Base-by-base conservation (phyloP, 2,888 invertebrate genomes). In the Lepidocyrtinus sp. region DNA sequence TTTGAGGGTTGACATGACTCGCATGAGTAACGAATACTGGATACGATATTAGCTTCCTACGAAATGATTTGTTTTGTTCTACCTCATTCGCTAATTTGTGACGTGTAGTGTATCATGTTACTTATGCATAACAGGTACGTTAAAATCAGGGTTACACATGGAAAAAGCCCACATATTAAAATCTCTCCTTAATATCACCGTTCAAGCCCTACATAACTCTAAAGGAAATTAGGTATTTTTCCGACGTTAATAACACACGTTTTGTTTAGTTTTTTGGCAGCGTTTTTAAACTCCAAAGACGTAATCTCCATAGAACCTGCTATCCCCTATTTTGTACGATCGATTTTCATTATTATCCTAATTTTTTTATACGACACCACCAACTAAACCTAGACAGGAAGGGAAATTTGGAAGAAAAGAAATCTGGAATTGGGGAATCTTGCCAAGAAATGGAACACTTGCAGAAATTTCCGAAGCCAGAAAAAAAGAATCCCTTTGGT, bases 361-460 rank as follows among this genome's bases (percentile, higher is more conserved):
- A 55, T 59, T 21, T 21, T 59, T 59, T 22, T 22, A 9, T 19
- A 59, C 19, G 59, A 50, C 50, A 50, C 7, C 21, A 59, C 59
- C 19, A 59, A 59, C 19, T 1, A 21, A 5, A 21, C 19, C 15
- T 12, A 21, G 21, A 21, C 59, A 59, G 21, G 12, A 21, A 21
- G 12, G 7, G 59, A 7, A 36, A 5, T 5, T 7, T 36, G 5
- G 5, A 12, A 7, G 59, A 59, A 22, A 21, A 21, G 59, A 19
- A 59, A 59, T 21, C 19, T 59, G 59, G 59, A 21, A 59, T 19
- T 59, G 21, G n/a, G 59, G n/a, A 59, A 2, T 55, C 59, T 59
- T 59, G 59, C 59, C 59, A 59, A 59, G 59, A 59, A 59, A 21
- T 59, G 59, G 59, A 59, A 59, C 59, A 59, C 22, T 55, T 59